A percentile compares a stretch with the other conserved stretches of the same genome.
phyloP scores from a whole-genome alignment of 2,113 vertebrate genomes.

The Gymnogyps californianus region DNA sequence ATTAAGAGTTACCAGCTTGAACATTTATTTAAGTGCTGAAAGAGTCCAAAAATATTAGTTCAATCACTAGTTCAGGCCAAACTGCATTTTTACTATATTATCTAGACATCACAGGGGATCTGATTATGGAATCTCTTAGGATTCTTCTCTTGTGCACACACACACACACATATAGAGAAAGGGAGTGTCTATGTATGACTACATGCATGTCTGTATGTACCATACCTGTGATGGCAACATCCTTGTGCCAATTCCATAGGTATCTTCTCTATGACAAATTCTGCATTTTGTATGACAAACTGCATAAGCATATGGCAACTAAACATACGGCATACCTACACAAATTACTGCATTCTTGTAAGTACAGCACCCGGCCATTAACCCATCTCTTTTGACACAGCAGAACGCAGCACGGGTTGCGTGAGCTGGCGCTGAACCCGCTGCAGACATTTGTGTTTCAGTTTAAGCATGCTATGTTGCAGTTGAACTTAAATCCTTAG shows the following conservation, averaged over 20 bases:
- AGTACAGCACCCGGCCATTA: not conserved
- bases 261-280: not conserved
- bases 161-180: not conserved
- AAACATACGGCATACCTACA: not conserved
- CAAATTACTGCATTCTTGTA: not conserved
- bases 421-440: not conserved
- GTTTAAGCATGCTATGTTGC: not conserved
- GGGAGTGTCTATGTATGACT: not conserved
- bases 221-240: not conserved
- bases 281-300: not conserved
- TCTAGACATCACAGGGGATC: not conserved
- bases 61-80: not conserved
- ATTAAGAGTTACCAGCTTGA: not conserved
- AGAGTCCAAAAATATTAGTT: not conserved
- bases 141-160: not conserved
- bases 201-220: rapidly evolving
- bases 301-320: not conserved
- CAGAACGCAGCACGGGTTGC: not conserved
- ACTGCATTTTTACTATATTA: not conserved
- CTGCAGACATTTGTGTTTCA: not conserved
- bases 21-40: not conserved
- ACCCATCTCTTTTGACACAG: not conserved
- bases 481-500: not conserved
- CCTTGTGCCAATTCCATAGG: not conserved
- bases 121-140: not conserved